Evolutionary conservation across 2,888 invertebrate genomes (phyloP).

Genomic region (Podabrus alpinus): DNA sequence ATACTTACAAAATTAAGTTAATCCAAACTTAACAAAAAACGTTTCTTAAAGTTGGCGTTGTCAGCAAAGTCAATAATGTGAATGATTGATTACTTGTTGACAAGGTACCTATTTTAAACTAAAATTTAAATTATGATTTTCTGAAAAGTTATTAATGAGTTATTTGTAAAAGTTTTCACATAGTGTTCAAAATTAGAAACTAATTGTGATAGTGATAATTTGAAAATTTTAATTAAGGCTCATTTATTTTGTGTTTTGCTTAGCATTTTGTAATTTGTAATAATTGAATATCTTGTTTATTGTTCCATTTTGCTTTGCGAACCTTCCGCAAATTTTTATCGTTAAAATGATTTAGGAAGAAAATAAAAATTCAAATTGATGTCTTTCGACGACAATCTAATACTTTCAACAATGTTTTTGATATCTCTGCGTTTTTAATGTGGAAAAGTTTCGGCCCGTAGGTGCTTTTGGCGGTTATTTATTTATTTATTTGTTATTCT

Average conservation of each 20-base stretch:
- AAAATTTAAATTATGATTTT: slow-evolving; percentile 1
- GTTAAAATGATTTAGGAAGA: not conserved
- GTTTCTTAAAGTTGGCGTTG: not conserved
- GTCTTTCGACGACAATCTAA: not conserved
- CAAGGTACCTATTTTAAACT: slow-evolving; percentile 5
- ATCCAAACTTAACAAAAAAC: slow-evolving; percentile 1
- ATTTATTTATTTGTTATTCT: not conserved
- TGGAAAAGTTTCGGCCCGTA: not conserved
- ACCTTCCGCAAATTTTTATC: not conserved
- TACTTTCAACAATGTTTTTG: not conserved
- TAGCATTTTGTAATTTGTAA: not conserved
- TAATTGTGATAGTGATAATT: not conserved
- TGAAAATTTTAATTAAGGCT: not conserved
- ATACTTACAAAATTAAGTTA: not conserved
- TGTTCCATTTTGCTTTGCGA: too few species aligned
- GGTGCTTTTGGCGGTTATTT: not conserved
- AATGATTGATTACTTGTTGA: slow-evolving; percentile 16
- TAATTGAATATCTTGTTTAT: too few species aligned
- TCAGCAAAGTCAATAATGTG: slow-evolving; percentile 4
- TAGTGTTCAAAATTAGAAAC: not conserved
- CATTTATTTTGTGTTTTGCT: not conserved
- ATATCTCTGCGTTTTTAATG: not conserved
- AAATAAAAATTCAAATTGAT: not conserved
- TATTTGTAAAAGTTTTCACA: slow-evolving; percentile 1
- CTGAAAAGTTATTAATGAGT: not conserved